phyloP scores from a whole-genome alignment of 2,797 vertebrate species.

The Danionella dracula region DNA sequence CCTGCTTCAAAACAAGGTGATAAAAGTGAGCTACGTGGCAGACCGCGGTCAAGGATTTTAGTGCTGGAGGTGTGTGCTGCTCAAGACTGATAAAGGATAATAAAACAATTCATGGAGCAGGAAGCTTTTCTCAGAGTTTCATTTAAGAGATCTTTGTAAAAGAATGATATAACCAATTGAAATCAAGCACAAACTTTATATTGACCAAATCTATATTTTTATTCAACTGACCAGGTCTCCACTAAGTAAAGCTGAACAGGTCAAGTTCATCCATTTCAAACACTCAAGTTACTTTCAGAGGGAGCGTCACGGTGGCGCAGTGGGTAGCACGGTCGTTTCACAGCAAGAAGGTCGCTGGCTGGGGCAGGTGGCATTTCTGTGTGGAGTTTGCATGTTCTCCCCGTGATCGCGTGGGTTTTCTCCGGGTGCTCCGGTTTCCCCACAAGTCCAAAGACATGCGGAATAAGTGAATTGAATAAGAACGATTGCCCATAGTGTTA shows the following conservation, averaged over 20 bases:
- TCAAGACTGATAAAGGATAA: slow-evolving; percentile 62
- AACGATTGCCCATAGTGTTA: too few species aligned
- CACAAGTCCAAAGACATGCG: too few species aligned
- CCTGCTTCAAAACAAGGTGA: slow-evolving; percentile 38
- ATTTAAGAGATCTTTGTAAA: slow-evolving; percentile 9
- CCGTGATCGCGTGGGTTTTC: too few species aligned
- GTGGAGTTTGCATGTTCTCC: too few species aligned
- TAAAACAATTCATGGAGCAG: slow-evolving; percentile 61
- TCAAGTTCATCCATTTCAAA: neutral
- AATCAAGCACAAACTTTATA: slow-evolving; percentile 9
- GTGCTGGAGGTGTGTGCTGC: slow-evolving; percentile 46
- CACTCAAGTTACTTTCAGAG: neutral
- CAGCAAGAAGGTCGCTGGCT: too few species aligned
- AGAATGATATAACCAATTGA: slow-evolving; percentile 1
- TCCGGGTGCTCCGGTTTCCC: too few species aligned
- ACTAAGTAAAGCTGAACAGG: too few species aligned
- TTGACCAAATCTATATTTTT: neutral
- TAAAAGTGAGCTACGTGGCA: slow-evolving; percentile 64
- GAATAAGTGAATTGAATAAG: too few species aligned
- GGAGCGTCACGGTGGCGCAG: too few species aligned
- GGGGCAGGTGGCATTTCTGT: too few species aligned
- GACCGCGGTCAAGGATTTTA: slow-evolving; percentile 57
- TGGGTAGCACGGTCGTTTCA: too few species aligned
- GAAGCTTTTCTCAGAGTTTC: slow-evolving; percentile 19
- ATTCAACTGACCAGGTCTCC: neutral